Base-by-base conservation (phyloP, 2,888 invertebrate genomes). In the Melolontha melolontha region DNA sequence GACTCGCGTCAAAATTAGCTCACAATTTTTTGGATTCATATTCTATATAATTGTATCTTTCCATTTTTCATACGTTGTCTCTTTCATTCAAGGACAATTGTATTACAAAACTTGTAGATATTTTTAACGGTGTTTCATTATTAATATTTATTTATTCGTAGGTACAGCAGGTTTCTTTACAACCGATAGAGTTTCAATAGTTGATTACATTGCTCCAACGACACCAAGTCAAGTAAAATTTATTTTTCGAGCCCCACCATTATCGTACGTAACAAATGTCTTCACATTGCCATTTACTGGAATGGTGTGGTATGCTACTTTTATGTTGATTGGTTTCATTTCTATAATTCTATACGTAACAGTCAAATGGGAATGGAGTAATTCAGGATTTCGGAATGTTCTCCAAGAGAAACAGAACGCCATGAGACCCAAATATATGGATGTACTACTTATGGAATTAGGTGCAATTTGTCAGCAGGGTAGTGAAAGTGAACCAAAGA, bases 211-310 rank as follows among this genome's bases (percentile, higher is more conserved):
- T 7, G 86, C 87, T 4, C 85, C 87, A 83, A 86, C 87, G 0
- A 85, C 86, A 0, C 82, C 84, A 8, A 87, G 88, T 0, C 82
- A 82, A 0, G 85, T 87, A 0, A 84, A 85, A 29, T 89, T 91
- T 75, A 84, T 91, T 17, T 91, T 91, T 81, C 85, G 89, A 0
- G 88, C 89, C 70, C 91, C 91, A 0, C 87, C 90, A 0, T 83
- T 91, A 0, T 88, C 91, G 0, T 86, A 87, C 64, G 85, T 91
- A 4, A 85, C 87, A 54, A 92, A 91, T 73, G 88, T 92, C 74
- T 91, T 90, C 79, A 82, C 86, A 0, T 79, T 91, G 1, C 90
- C 91, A 0, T 91, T 92, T 79, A 85, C 87, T 1, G 83, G 81
- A 0, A 81, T 83, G 0, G 91, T 91, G 0, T 92, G 91, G 91